Evolutionary conservation across 2,113 vertebrate species (phyloP).

Genomic region (Artemisiospiza belli): DNA sequence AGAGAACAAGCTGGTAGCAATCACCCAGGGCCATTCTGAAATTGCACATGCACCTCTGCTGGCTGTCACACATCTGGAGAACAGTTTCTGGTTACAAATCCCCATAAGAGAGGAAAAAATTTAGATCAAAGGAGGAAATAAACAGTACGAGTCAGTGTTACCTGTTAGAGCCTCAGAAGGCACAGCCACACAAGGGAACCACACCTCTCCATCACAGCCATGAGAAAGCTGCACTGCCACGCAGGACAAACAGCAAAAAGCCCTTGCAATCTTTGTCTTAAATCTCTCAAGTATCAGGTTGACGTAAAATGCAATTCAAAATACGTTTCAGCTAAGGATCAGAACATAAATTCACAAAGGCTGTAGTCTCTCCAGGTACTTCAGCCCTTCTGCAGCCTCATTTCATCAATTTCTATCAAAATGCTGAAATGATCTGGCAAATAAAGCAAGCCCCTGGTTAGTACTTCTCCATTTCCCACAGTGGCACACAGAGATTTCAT

Average conservation of each 20-base stretch:
- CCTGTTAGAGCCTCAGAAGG: neutral
- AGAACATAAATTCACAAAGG: neutral
- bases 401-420: neutral
- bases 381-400: neutral
- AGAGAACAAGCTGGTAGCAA: conserved; percentile 17
- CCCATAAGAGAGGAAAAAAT: neutral
- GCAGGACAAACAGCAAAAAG: neutral
- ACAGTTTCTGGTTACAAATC: neutral
- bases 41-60: neutral
- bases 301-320: neutral
- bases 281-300: neutral
- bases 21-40: neutral
- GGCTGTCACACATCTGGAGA: neutral
- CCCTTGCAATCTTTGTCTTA: neutral
- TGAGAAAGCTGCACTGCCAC: neutral
- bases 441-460: neutral
- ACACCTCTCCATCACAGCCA: neutral
- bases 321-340: neutral
- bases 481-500: neutral
- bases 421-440: neutral
- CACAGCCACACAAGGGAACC: neutral
- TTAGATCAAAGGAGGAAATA: neutral
- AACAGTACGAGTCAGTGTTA: neutral
- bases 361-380: neutral
- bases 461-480: neutral